Percentiles rank a stretch among this genome's conserved stretches.
phyloP scores from a whole-genome alignment of 2,113 vertebrate genomes.

The Struthio camelus region DNA sequence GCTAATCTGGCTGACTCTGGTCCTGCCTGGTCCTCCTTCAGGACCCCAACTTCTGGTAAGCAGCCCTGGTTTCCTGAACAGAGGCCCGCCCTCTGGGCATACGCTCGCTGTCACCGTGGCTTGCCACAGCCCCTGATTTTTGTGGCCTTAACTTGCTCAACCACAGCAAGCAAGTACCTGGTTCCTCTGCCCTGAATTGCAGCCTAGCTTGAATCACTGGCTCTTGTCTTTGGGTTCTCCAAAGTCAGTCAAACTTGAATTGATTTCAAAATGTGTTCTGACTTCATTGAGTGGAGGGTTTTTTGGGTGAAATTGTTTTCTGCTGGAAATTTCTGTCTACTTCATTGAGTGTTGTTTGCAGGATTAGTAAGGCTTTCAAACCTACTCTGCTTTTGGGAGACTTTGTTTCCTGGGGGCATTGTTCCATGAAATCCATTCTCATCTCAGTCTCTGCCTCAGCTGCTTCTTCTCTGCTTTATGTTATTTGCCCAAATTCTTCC shows the following conservation, averaged over 20 bases:
- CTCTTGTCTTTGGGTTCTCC: background rate
- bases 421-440: background rate
- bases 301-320: background rate
- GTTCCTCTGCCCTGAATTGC: background rate
- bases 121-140: background rate
- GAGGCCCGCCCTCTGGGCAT: rapidly evolving
- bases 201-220: background rate
- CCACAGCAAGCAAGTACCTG: background rate
- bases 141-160: background rate
- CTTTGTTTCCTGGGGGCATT: background rate
- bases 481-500: background rate
- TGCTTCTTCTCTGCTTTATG: background rate
- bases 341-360: background rate
- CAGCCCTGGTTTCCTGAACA: background rate
- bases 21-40: background rate
- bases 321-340: background rate
- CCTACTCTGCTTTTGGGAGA: background rate
- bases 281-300: background rate
- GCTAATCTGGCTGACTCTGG: background rate
- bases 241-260: background rate
- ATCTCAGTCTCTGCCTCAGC: background rate
- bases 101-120: background rate
- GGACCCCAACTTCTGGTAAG: background rate
- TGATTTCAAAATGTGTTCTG: background rate
- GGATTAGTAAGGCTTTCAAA: background rate